Base-by-base conservation (phyloP, 2,888 invertebrate genomes). In the Ophion slaviceki region DNA sequence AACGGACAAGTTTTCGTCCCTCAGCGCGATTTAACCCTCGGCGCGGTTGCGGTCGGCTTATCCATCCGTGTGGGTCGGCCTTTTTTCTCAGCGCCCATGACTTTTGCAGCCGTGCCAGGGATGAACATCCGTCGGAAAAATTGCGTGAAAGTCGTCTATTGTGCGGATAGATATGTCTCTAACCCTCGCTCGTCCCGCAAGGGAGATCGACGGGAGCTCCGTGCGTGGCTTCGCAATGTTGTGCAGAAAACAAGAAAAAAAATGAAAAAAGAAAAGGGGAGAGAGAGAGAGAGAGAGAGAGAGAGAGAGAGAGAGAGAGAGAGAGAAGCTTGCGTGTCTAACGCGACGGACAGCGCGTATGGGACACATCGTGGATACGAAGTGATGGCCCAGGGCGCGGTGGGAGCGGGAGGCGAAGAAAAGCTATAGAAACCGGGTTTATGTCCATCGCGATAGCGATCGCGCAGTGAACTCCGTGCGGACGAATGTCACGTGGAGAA, bases 381-480 rank as follows among this genome's bases (percentile, higher is more conserved):
- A 24, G 47, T 24, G 47, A n/a, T 62, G 75, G 53, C 67, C n/a
- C 20, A 14, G n/a, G 20, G 67, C n/a, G n/a, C n/a, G n/a, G n/a
- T n/a, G 72, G 20, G 64, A 57, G n/a, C 5, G 10, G 72, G 66
- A 11, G 10, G 17, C 32, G 28, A 20, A 40, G n/a, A 40, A 32
- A 70, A 70, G 47, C 61, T 45, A 40, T 61, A 68, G 74, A 53
- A 11, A 53, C 47, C 28, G 59, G 70, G 66, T 78, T 81, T 81
- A 59, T 81, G 62, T 85, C 62, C 14, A 67, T 78, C 78, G 68
- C 62, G 77, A 84, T 85, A 75, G 36, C 70, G 75, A 82, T 72
- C 71, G 20, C 53, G 24, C 66, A 68, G 75, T 28, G n/a, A 71
- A 24, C 24, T 47, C 64, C 62, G 45, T 59, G 75, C 72, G 53